Evolutionary conservation across 2,113 vertebrate genomes (phyloP).

Genomic region (Seriola quinqueradiata): DNA sequence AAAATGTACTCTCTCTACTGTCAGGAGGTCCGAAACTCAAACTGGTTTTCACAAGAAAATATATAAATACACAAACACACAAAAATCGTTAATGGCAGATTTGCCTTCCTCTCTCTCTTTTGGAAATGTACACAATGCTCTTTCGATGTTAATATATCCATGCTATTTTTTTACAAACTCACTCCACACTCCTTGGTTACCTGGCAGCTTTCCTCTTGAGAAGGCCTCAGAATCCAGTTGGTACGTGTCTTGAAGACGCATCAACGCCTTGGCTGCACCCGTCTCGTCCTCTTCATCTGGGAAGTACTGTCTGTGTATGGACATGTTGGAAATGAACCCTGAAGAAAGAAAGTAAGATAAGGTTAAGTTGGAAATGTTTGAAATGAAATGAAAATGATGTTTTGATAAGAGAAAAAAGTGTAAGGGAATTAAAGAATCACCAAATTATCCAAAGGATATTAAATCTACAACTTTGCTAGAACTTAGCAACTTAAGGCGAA

Average conservation of each 20-base stretch:
- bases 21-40: background rate
- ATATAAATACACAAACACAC: background rate
- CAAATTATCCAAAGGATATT: background rate
- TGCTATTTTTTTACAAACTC: background rate
- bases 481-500: background rate
- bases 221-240: constrained; percentile 94
- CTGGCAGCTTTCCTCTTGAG: constrained; percentile 92
- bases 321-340: constrained; percentile 96
- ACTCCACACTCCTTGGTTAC: constrained; percentile 67
- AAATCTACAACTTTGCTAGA: background rate
- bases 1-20: background rate
- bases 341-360: constrained; percentile 29
- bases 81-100: background rate
- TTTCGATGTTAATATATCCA: background rate
- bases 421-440: background rate
- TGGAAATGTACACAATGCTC: too few relatives aligned
- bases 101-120: background rate
- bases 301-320: constrained; percentile 93
- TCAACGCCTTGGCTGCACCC: constrained; percentile 94
- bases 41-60: background rate
- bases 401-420: background rate
- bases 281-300: constrained; percentile 94
- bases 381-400: too few relatives aligned
- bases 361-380: background rate
- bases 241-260: constrained; percentile 98